A percentile compares a stretch with the other conserved stretches of the same genome.
Conservation (phyloP, 2,888 invertebrate species). For the Sphinx pinastri region DNA sequence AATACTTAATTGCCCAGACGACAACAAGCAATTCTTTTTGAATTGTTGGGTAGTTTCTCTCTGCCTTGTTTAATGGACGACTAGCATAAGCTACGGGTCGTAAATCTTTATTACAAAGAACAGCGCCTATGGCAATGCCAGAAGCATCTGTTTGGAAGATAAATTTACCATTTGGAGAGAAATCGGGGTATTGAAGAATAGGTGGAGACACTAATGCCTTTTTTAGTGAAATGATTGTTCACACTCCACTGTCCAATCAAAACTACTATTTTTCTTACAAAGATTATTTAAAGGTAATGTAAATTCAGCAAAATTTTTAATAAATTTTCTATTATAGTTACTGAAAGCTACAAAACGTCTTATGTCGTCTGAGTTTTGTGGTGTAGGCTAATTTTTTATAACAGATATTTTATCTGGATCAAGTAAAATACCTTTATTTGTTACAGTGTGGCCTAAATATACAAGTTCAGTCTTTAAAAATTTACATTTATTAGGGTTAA, state of each 20-base stretch:
- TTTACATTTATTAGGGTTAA: background rate
- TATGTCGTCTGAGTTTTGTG: background rate
- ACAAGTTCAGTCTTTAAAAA: constrained; percentile 16
- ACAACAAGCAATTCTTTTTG: background rate
- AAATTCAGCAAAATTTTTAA: constrained; percentile 7
- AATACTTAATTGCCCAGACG: no score
- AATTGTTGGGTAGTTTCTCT: background rate
- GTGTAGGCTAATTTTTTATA: background rate
- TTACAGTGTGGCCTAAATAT: background rate
- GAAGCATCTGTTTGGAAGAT: background rate
- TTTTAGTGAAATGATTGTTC: constrained; percentile 29
- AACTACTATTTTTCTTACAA: no score
- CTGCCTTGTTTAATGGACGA: background rate
- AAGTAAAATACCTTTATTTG: background rate
- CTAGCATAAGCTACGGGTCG: background rate
- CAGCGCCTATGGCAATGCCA: background rate
- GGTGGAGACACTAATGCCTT: no score
- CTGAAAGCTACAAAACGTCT: constrained; percentile 30
- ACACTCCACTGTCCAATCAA: no score
- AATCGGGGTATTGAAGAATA: background rate
- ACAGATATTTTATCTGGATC: background rate
- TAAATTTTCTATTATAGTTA: constrained; percentile 27
- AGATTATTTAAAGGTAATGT: no score
- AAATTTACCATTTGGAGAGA: background rate
- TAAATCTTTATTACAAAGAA: background rate